Evolutionary conservation across 2,888 invertebrate genomes (phyloP).

Genomic region (Drosophila pegasa): DNA sequence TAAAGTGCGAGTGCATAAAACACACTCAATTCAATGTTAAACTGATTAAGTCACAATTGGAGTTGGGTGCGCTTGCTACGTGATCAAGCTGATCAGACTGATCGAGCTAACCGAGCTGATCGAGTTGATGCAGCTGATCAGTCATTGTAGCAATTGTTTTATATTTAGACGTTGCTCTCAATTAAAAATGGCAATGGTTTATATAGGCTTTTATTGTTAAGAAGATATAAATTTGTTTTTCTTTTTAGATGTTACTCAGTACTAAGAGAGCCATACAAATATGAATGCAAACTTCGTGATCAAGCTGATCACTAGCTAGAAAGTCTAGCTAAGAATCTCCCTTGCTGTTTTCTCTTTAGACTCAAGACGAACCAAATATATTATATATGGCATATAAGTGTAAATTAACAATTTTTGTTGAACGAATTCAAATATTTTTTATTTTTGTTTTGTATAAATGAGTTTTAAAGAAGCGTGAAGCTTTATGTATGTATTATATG

Average conservation of each 20-base stretch:
- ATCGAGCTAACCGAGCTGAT: no score
- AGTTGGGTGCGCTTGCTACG: constrained; percentile 2
- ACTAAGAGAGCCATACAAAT: background rate
- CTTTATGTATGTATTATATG: no score
- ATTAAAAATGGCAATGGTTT: no score
- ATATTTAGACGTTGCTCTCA: background rate
- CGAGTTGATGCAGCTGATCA: background rate
- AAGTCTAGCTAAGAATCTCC: background rate
- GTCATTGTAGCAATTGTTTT: background rate
- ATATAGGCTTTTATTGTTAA: background rate
- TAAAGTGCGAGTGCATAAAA: constrained; percentile 15
- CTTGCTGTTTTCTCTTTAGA: background rate
- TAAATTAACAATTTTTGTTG: no score
- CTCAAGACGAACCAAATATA: background rate
- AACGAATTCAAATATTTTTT: no score
- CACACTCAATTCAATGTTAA: constrained; percentile 28
- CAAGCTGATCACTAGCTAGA: background rate
- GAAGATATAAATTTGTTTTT: background rate
- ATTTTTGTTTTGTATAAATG: no score
- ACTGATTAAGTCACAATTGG: constrained; percentile 3
- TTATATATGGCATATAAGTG: background rate
- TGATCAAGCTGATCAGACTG: background rate
- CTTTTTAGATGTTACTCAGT: background rate
- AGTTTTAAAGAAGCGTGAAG: no score
- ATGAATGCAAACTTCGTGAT: background rate